A percentile compares a stretch with the other conserved stretches of the same genome.
Conservation (phyloP, 2,888 invertebrate species). For the Timema cristinae region DNA sequence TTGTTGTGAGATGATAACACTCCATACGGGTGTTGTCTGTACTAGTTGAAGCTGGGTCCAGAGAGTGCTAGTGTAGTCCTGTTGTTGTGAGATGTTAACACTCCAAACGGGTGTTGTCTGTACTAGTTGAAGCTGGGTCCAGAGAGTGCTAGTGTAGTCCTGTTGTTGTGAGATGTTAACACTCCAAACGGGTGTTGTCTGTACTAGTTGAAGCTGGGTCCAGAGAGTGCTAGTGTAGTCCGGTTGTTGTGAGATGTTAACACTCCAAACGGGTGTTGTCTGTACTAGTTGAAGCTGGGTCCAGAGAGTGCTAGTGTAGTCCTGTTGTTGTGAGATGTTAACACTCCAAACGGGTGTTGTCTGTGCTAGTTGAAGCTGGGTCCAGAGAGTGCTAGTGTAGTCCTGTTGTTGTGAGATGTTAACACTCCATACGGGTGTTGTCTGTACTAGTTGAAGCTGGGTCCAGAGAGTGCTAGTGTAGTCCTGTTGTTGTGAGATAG, state of each 20-base stretch:
- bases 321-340: background rate
- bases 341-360: background rate
- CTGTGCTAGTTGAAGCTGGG: constrained; percentile 47
- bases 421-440: background rate
- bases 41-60: constrained; percentile 49
- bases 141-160: constrained; percentile 37
- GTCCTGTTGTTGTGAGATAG: background rate
- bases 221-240: constrained; percentile 39
- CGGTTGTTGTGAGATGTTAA: background rate
- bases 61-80: constrained; percentile 37
- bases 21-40: background rate
- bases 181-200: background rate
- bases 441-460: constrained; percentile 46
- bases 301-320: constrained; percentile 41
- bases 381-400: constrained; percentile 41
- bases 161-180: background rate
- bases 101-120: background rate
- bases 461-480: constrained; percentile 43
- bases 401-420: background rate
- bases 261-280: background rate
- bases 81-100: background rate
- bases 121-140: constrained; percentile 49
- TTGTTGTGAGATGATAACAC: background rate
- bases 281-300: constrained; percentile 47
- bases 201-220: constrained; percentile 48